Percentiles rank a stretch among this genome's conserved stretches.
phyloP scores from a whole-genome alignment of 2,113 vertebrate species.

The Oreocharis arfaki region DNA sequence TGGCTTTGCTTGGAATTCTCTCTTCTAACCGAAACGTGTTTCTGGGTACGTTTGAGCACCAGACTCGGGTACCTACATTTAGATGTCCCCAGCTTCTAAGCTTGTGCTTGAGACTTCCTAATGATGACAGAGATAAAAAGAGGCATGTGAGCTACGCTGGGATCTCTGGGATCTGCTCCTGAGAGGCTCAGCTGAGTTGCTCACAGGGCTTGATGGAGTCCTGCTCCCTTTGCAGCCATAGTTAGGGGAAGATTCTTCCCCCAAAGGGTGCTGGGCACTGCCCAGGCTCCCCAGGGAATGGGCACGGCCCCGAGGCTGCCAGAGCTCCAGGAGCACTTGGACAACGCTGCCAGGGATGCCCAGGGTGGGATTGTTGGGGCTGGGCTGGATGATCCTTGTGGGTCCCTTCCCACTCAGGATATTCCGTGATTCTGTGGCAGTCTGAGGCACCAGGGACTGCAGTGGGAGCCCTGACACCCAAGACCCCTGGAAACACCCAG shows the following conservation, averaged over 20 bases:
- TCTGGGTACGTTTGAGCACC: not conserved
- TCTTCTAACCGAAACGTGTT: not conserved
- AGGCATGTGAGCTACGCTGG: not conserved
- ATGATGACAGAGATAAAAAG: not conserved
- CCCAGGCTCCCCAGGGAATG: not conserved
- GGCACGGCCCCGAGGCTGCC: fast-evolving
- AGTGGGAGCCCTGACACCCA: not conserved
- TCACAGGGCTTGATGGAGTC: not conserved
- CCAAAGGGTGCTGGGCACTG: not conserved
- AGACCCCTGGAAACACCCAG: not conserved
- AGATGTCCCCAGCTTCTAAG: not conserved
- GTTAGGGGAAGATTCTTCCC: not conserved
- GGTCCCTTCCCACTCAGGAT: not conserved
- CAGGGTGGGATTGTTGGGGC: not conserved
- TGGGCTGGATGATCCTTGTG: not conserved
- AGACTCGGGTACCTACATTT: not conserved
- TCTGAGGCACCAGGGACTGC: not conserved
- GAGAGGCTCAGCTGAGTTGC: not conserved
- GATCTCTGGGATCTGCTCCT: not conserved
- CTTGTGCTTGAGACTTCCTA: not conserved
- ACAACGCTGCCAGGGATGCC: fast-evolving
- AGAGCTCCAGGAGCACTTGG: not conserved
- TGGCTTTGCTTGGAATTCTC: not conserved
- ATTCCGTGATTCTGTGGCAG: not conserved
- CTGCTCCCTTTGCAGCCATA: not conserved